Percentiles rank a stretch among this genome's conserved stretches.
These are phyloP conservation scores for Centropyge bicolor DNA, from an alignment of 2,797 vertebrate species.

Conservation along the genomic window DNA sequence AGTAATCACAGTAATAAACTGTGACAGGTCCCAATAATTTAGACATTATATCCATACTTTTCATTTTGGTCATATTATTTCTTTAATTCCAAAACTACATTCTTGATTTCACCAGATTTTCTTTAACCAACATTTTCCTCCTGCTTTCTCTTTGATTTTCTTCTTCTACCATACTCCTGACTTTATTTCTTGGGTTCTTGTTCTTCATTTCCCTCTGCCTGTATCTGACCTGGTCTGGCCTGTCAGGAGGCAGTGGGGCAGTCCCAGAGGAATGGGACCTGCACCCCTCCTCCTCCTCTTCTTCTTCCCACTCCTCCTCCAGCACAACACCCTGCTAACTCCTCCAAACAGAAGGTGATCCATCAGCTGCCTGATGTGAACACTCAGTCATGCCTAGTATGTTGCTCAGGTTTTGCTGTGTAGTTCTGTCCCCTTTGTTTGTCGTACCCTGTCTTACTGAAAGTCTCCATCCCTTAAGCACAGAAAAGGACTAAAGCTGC, in stretches of 20 bases:
- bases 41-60: slow-evolving; percentile 1
- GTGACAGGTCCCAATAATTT: background rate
- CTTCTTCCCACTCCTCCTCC: slow-evolving; percentile 48
- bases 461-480: background rate
- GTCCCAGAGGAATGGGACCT: slow-evolving; percentile 76
- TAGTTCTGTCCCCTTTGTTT: background rate
- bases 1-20: background rate
- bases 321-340: slow-evolving; percentile 65
- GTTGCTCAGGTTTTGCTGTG: slow-evolving; percentile 23
- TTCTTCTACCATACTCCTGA: background rate
- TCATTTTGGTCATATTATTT: background rate
- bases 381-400: slow-evolving; percentile 8
- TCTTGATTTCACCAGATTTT: slow-evolving; percentile 16
- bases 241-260: slow-evolving; percentile 71
- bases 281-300: slow-evolving; percentile 44
- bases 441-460: background rate
- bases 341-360: slow-evolving; percentile 80
- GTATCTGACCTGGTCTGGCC: slow-evolving; percentile 35
- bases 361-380: slow-evolving; percentile 58
- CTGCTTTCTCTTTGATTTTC: background rate
- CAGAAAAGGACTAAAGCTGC: background rate
- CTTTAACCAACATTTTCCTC: slow-evolving; percentile 11
- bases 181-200: slow-evolving; percentile 1
- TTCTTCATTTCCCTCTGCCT: slow-evolving; percentile 33
- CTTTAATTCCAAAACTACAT: slow-evolving; percentile 3